phyloP scores from a whole-genome alignment of 2,113 vertebrate species.

The Taxidea taxus region DNA sequence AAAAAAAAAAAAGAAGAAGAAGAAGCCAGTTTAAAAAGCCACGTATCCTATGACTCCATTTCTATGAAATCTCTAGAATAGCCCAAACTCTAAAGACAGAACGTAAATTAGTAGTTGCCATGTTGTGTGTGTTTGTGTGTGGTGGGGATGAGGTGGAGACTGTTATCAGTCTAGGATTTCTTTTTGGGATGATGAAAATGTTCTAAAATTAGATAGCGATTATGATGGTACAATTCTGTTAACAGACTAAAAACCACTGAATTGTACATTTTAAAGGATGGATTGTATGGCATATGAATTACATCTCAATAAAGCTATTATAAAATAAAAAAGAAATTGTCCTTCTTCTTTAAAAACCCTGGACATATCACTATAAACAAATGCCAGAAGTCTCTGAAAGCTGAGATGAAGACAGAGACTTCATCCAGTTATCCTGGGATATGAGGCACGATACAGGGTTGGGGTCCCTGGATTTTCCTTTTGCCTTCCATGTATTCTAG shows the following conservation, averaged over 20 bases:
- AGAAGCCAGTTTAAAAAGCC: not conserved
- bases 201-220: not conserved
- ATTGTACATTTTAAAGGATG: not conserved
- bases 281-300: not conserved
- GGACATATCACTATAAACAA: not conserved
- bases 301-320: not conserved
- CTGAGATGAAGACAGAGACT: not conserved
- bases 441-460: not conserved
- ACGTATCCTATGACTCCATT: not conserved
- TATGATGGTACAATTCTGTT: not conserved
- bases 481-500: not conserved
- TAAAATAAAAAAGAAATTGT: not conserved
- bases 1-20: not conserved
- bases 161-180: not conserved
- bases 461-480: not conserved
- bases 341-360: not conserved
- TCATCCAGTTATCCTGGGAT: not conserved
- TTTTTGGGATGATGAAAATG: not conserved
- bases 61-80: not conserved
- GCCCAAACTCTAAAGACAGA: not conserved
- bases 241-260: not conserved
- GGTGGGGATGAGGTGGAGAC: not conserved
- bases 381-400: not conserved
- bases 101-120: not conserved
- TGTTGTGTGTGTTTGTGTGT: not conserved